Conservation (phyloP, 1,140 invertebrate genomes). For the Sitobion miscanthi region DNA sequence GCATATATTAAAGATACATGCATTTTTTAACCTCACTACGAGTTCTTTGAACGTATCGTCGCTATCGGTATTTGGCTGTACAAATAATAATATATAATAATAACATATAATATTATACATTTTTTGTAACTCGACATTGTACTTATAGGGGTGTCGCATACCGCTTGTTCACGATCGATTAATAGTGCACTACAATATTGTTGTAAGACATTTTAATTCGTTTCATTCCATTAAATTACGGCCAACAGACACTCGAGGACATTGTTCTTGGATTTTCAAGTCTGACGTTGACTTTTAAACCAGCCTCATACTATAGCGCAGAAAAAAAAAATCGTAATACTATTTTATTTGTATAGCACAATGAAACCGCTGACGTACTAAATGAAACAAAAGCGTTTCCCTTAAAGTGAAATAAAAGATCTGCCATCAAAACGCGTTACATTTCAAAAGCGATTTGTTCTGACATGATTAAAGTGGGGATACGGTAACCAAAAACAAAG, state of each 20-base stretch:
- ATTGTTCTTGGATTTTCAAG: neutral
- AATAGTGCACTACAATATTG: neutral
- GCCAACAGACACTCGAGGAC: neutral
- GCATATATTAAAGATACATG: neutral
- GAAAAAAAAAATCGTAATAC: neutral
- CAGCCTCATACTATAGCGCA: neutral
- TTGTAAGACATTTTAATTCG: slow-evolving; percentile 8
- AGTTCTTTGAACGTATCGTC: neutral
- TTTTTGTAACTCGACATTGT: neutral
- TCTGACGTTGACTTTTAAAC: neutral
- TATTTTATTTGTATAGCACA: neutral
- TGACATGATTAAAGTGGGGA: neutral
- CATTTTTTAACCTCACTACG: neutral
- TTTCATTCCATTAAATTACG: neutral
- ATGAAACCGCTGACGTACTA: neutral
- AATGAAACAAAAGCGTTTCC: neutral
- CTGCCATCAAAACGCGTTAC: neutral
- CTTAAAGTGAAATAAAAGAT: neutral
- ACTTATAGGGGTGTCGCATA: neutral
- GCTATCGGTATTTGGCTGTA: neutral
- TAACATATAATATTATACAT: too few species aligned
- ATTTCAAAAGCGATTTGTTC: slow-evolving; percentile 17
- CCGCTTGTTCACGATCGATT: neutral
- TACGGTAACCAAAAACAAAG: neutral
- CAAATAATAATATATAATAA: neutral